phyloP scores from a whole-genome alignment of 2,797 vertebrate species.

The Eupleurogrammus muticus region DNA sequence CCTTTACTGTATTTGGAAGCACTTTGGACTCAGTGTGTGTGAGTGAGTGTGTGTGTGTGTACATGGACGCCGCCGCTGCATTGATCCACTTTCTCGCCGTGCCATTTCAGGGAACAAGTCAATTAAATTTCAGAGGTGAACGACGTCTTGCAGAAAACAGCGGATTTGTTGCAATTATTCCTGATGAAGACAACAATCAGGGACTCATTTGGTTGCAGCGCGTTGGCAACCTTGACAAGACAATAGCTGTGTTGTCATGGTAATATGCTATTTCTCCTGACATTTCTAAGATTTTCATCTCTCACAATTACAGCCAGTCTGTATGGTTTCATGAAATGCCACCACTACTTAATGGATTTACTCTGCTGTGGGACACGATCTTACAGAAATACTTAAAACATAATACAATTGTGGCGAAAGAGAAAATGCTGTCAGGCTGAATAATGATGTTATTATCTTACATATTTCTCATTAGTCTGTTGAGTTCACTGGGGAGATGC shows the following conservation, averaged over 20 bases:
- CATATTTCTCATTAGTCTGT: neutral
- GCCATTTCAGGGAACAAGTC: slow-evolving; percentile 63
- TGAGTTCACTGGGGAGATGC: neutral
- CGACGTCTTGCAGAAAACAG: slow-evolving; percentile 34
- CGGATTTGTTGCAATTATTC: slow-evolving; percentile 46
- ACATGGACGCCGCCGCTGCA: neutral
- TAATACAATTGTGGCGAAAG: neutral
- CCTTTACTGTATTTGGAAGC: slow-evolving; percentile 76
- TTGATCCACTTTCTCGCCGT: slow-evolving; percentile 48
- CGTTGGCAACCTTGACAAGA: slow-evolving; percentile 58
- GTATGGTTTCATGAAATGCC: slow-evolving; percentile 54
- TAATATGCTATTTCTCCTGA: slow-evolving; percentile 66
- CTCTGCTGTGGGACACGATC: slow-evolving; percentile 8
- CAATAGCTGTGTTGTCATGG: slow-evolving; percentile 71
- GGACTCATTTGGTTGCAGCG: slow-evolving; percentile 20
- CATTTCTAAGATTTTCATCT: slow-evolving; percentile 68
- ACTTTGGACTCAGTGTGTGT: slow-evolving; percentile 47
- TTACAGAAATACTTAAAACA: slow-evolving; percentile 7
- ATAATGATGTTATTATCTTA: neutral
- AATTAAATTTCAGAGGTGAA: slow-evolving; percentile 41
- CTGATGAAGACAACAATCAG: slow-evolving; percentile 36
- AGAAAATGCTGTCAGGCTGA: neutral
- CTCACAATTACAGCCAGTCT: slow-evolving; percentile 47
- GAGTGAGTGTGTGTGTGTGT: too few species aligned
- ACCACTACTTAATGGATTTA: slow-evolving; percentile 40